A percentile compares a stretch with the other conserved stretches of the same genome.
Conservation (phyloP, 2,888 invertebrate species). For the Tipula lateralis region DNA sequence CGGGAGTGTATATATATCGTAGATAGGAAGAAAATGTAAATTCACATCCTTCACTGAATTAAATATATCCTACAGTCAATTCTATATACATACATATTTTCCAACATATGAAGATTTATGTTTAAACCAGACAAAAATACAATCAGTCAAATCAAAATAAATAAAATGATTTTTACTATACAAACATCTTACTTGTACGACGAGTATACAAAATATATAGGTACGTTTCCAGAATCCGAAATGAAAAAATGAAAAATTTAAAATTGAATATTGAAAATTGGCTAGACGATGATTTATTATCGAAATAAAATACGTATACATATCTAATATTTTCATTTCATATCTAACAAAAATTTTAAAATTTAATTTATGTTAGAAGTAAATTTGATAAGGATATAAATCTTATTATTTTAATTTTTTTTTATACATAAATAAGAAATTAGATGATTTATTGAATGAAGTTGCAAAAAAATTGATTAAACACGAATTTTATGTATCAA, state of each 20-base stretch:
- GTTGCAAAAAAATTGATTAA: background rate
- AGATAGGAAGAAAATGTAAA: no score
- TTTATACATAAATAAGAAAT: background rate
- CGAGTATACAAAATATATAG: background rate
- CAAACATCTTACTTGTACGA: background rate
- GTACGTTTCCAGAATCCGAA: no score
- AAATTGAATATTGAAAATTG: constrained; percentile 20
- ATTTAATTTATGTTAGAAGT: background rate
- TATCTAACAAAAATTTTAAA: background rate
- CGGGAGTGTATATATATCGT: no score
- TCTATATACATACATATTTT: background rate
- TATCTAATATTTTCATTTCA: background rate
- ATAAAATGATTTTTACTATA: background rate
- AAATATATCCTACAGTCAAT: constrained; percentile 1
- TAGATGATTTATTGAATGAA: background rate
- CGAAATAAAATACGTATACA: background rate
- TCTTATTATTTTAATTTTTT: background rate
- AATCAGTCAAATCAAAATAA: background rate
- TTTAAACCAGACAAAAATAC: background rate
- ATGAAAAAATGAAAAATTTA: background rate
- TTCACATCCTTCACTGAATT: background rate
- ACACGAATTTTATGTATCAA: no score
- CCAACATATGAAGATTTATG: no score
- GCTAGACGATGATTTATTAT: constrained; percentile 19
- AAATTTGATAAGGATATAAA: constrained; percentile 16